These are phyloP conservation scores for Amphiprion ocellaris DNA, from an alignment of 2,113 vertebrate genomes.

Conservation along the genomic window DNA sequence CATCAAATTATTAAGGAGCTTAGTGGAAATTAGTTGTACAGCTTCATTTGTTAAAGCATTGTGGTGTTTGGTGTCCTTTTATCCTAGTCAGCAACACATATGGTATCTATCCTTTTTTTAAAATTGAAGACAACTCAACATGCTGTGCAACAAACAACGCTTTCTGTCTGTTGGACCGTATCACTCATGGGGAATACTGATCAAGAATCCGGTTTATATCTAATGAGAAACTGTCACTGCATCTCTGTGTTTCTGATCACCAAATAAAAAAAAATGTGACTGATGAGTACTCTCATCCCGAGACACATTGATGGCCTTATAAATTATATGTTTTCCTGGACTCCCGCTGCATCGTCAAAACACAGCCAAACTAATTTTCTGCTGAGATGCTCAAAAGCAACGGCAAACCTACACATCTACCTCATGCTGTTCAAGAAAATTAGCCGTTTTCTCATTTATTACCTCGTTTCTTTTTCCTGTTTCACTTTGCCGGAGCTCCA, in stretches of 20 bases:
- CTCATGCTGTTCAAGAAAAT: conserved; percentile 76
- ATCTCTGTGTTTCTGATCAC: conserved; percentile 21
- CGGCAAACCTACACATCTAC: conserved; percentile 63
- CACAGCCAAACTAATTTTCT: conserved; percentile 54
- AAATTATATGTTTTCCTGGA: conserved; percentile 39
- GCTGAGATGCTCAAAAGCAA: conserved; percentile 49
- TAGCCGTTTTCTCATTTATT: conserved; percentile 66
- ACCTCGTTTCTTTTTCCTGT: conserved; percentile 34
- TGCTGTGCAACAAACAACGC: not conserved
- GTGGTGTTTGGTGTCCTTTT: not conserved
- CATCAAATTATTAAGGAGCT: conserved; percentile 48
- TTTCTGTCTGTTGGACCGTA: not conserved
- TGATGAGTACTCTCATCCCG: conserved; percentile 26
- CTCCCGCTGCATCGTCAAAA: conserved; percentile 43
- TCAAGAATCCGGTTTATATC: conserved; percentile 9
- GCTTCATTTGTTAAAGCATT: conserved; percentile 12
- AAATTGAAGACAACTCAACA: no score
- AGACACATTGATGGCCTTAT: conserved; percentile 21
- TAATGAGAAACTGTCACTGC: not conserved
- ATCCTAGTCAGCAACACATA: no score
- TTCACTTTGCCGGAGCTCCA: conserved; percentile 36
- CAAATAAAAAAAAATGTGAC: not conserved
- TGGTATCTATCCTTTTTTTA: no score
- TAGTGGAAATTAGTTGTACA: conserved; percentile 31
- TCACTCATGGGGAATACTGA: not conserved